These are phyloP conservation scores for Laothoe populi DNA, from an alignment of 2,888 invertebrate genomes.

Conservation along the genomic window DNA sequence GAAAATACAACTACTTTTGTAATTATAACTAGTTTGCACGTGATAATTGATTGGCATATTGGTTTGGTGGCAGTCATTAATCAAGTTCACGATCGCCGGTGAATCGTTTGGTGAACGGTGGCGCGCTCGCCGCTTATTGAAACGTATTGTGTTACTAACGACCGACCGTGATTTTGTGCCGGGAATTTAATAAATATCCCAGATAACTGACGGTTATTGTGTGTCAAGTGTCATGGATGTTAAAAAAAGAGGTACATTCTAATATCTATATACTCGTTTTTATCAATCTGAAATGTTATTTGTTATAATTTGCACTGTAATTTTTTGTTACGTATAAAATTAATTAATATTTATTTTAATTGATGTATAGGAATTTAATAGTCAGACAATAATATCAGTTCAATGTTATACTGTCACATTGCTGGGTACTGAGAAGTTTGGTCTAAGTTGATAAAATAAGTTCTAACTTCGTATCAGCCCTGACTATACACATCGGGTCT, in stretches of 20 bases:
- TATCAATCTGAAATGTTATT: not conserved
- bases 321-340: no score
- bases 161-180: slow-evolving; percentile 1
- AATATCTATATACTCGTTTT: not conserved
- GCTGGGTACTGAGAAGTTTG: no score
- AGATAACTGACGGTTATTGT: not conserved
- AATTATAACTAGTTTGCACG: not conserved
- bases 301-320: no score
- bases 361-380: no score
- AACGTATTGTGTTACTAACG: slow-evolving; percentile 20
- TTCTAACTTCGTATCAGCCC: no score
- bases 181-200: slow-evolving; percentile 5
- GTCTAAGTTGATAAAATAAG: no score
- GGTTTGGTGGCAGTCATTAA: slow-evolving; percentile 6
- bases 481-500: no score
- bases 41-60: slow-evolving; percentile 3
- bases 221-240: not conserved
- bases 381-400: no score
- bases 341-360: no score
- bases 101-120: not conserved
- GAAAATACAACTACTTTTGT: not conserved
- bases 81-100: slow-evolving; percentile 2
- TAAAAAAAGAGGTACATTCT: slow-evolving; percentile 8
- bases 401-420: no score
- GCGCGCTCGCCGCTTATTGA: not conserved